These are phyloP conservation scores for Mergus octosetaceus DNA, from an alignment of 2,797 vertebrate species.

Conservation along the genomic window DNA sequence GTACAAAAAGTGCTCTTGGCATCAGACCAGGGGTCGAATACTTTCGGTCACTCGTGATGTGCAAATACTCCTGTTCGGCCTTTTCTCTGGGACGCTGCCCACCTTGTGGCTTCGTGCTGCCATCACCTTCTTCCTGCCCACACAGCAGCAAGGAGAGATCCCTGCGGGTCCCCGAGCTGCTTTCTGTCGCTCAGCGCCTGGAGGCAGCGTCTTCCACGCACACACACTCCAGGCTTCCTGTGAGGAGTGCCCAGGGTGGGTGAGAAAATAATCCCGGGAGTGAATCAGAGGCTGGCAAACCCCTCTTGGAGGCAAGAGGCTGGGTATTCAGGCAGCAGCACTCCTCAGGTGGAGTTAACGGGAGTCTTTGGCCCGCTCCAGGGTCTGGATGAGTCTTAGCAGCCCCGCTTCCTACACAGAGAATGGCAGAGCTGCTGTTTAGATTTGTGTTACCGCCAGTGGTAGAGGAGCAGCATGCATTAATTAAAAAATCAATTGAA, in stretches of 20 bases:
- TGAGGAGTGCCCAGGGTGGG: background rate
- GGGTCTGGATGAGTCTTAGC: background rate
- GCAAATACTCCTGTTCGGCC: background rate
- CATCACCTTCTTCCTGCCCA: background rate
- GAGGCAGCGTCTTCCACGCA: background rate
- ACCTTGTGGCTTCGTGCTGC: background rate
- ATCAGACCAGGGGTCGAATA: background rate
- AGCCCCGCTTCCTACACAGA: background rate
- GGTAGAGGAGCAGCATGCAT: background rate
- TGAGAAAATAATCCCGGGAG: background rate
- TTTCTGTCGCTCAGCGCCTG: background rate
- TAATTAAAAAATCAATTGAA: background rate
- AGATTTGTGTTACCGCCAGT: background rate
- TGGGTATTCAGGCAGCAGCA: background rate
- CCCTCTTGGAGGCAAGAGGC: background rate
- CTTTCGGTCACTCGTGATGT: background rate
- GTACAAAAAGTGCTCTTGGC: background rate
- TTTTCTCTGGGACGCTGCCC: background rate
- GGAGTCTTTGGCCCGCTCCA: background rate
- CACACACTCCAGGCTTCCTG: background rate
- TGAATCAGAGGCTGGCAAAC: background rate
- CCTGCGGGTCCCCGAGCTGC: background rate
- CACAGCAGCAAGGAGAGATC: background rate
- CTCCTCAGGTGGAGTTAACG: background rate
- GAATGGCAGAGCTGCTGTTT: background rate